Evolutionary conservation across 2,888 invertebrate genomes (phyloP).

Genomic region (Salpingus planirostris): DNA sequence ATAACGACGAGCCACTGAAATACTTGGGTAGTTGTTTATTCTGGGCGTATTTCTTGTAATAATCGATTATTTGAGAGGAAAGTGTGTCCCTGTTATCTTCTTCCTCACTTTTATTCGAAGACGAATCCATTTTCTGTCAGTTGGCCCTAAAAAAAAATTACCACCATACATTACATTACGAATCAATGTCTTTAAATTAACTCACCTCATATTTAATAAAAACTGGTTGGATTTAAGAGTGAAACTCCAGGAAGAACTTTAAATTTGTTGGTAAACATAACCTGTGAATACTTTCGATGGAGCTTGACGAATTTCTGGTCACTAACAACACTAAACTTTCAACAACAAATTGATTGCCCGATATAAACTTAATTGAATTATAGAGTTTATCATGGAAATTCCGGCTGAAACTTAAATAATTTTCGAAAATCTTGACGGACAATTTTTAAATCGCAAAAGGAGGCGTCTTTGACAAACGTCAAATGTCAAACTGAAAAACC

Average conservation of each 20-base stretch:
- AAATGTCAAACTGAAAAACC: constrained; percentile 6
- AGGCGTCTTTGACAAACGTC: constrained; percentile 5
- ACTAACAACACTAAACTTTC: too few relatives aligned
- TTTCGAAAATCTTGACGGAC: constrained; percentile 1
- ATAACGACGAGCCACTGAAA: constrained; percentile 43
- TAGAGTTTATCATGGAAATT: too few relatives aligned
- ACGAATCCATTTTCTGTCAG: constrained; percentile 12
- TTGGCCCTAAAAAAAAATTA: constrained; percentile 1
- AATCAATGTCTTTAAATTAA: not conserved
- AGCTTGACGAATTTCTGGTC: too few relatives aligned
- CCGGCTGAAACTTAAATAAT: constrained; percentile 5
- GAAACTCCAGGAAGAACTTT: too few relatives aligned
- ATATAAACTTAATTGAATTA: too few relatives aligned
- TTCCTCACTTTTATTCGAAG: constrained; percentile 16
- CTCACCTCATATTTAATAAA: not conserved
- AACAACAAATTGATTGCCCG: too few relatives aligned
- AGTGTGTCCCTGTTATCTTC: constrained; percentile 21
- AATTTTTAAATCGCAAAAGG: constrained; percentile 3
- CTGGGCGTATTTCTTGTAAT: constrained; percentile 59
- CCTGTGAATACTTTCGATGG: too few relatives aligned
- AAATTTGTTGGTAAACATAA: constrained; percentile 13
- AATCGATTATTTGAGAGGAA: constrained; percentile 46
- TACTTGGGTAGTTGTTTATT: constrained; percentile 59
- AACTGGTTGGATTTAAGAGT: too few relatives aligned
- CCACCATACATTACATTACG: too few relatives aligned